Conservation (phyloP, 1,140 invertebrate genomes). For the Campoletis sonorensis region DNA sequence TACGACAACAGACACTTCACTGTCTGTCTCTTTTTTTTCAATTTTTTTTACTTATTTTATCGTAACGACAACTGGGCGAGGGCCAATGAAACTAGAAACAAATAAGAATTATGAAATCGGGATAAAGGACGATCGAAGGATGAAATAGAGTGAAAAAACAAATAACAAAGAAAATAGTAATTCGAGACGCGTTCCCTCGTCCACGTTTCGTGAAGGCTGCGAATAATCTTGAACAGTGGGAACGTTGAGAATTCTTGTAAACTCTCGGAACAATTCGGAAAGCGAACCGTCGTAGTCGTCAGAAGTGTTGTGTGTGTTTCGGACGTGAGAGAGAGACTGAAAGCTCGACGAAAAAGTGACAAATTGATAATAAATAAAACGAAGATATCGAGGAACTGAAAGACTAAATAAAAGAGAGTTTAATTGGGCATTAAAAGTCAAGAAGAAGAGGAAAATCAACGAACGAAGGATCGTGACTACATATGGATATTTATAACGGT, state of each 20-base stretch:
- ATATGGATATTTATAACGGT: constrained; percentile 50
- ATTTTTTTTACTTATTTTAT: neutral
- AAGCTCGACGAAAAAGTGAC: constrained; percentile 48
- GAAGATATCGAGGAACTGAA: neutral
- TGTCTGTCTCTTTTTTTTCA: neutral
- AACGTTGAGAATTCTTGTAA: constrained; percentile 1
- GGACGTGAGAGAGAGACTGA: constrained; percentile 44
- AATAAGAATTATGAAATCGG: neutral
- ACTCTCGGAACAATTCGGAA: constrained; percentile 4
- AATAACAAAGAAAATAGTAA: neutral
- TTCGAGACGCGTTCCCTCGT: neutral
- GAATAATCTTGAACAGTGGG: neutral
- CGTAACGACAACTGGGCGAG: neutral
- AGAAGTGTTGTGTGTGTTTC: constrained; percentile 52
- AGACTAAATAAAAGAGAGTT: neutral
- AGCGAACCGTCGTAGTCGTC: constrained; percentile 42
- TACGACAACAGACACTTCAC: neutral
- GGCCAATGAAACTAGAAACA: neutral
- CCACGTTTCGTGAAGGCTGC: neutral
- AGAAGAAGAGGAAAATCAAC: neutral
- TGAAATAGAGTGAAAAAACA: neutral
- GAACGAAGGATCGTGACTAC: neutral
- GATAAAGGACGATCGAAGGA: neutral
- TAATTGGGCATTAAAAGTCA: too few species aligned
- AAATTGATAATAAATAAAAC: constrained; percentile 46